phyloP scores from a whole-genome alignment of 1,140 invertebrate species.

The Nebria ingens region DNA sequence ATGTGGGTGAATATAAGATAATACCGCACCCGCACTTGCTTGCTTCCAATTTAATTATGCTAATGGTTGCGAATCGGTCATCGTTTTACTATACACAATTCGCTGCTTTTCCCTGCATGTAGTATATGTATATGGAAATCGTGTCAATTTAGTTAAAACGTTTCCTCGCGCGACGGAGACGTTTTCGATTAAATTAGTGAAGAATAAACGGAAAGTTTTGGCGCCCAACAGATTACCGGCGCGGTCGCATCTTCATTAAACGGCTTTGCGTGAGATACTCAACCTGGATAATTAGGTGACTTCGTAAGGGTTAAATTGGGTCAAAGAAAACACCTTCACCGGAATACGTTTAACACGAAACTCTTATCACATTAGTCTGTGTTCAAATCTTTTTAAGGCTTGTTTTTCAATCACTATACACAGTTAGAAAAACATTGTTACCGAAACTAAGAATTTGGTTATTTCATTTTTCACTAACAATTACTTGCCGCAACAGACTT shows the following conservation, averaged over 20 bases:
- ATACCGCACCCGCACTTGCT: not conserved
- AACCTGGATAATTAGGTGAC: not conserved
- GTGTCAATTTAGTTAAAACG: conserved; percentile 8
- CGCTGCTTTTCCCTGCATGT: too few species aligned
- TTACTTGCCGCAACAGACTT: too few species aligned
- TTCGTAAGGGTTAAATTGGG: not conserved
- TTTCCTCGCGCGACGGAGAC: not conserved
- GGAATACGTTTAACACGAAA: too few species aligned
- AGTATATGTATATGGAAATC: not conserved
- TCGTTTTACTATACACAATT: not conserved
- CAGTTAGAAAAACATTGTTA: too few species aligned
- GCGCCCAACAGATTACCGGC: not conserved
- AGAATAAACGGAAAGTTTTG: not conserved
- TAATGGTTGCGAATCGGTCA: not conserved
- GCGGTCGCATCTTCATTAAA: conserved; percentile 1
- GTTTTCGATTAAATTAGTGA: conserved; percentile 1
- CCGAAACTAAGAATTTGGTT: too few species aligned
- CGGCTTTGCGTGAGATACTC: not conserved
- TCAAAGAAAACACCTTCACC: not conserved
- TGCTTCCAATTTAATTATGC: not conserved
- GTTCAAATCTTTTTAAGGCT: too few species aligned
- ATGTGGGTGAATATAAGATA: not conserved
- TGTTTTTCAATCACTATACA: too few species aligned
- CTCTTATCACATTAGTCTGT: too few species aligned
- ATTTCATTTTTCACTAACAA: too few species aligned